Evolutionary conservation across 2,797 vertebrate species (phyloP).

Genomic region (Coendou prehensilis): DNA sequence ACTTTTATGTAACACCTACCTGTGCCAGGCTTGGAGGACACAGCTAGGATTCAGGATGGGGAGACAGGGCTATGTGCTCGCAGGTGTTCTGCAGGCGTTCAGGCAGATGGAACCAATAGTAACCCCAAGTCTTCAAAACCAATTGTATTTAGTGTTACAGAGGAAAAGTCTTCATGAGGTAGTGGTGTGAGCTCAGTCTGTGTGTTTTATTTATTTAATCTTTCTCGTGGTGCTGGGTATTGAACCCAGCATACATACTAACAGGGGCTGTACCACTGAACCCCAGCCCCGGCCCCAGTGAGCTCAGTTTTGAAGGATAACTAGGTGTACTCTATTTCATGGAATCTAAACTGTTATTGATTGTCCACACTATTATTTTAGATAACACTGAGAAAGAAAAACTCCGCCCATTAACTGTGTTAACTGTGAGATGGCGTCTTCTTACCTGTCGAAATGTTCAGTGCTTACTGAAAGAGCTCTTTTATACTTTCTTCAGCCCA

Average conservation of each 20-base stretch:
- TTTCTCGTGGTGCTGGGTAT: neutral
- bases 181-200: neutral
- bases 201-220: neutral
- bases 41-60: neutral
- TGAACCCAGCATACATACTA: neutral
- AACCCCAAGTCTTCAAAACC: neutral
- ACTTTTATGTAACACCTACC: neutral
- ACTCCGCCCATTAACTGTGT: neutral
- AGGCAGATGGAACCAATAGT: neutral
- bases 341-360: neutral
- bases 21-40: neutral
- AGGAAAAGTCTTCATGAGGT: neutral
- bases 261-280: neutral
- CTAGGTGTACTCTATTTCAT: neutral
- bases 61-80: rapidly evolving
- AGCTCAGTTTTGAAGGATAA: constrained; percentile 31
- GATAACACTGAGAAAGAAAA: constrained; percentile 42
- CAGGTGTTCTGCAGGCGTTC: rapidly evolving
- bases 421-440: neutral
- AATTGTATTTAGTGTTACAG: neutral
- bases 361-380: constrained; percentile 26
- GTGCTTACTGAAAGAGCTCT: constrained; percentile 22
- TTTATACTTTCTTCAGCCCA: constrained; percentile 7
- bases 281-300: neutral
- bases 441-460: constrained; percentile 30